Percentiles rank a stretch among this genome's conserved stretches.
phyloP scores from a whole-genome alignment of 2,797 vertebrate genomes.

The Buphagus erythrorhynchus region DNA sequence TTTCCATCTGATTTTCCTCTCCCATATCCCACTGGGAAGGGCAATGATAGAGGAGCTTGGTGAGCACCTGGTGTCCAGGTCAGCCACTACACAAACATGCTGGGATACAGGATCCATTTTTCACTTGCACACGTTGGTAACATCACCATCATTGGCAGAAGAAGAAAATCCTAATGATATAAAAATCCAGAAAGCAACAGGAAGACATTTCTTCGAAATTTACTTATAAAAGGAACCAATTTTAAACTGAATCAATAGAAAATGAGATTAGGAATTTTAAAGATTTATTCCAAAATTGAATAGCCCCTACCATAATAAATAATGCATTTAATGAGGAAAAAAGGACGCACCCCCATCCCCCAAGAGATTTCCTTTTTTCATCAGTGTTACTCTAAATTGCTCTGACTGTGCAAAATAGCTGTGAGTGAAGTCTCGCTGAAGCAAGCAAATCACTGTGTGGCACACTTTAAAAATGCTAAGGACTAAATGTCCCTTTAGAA shows the following conservation, averaged over 20 bases:
- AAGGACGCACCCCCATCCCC: not conserved
- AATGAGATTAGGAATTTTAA: not conserved
- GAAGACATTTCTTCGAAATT: not conserved
- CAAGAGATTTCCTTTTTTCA: not conserved
- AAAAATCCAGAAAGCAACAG: not conserved
- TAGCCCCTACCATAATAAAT: not conserved
- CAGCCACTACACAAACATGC: not conserved
- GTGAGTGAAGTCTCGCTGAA: slow-evolving; percentile 3
- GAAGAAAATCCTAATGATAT: not conserved
- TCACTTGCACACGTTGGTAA: not conserved
- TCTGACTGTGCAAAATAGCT: slow-evolving; percentile 45
- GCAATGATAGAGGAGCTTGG: not conserved
- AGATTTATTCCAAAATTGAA: not conserved
- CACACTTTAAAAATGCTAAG: slow-evolving; percentile 12
- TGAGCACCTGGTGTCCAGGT: not conserved
- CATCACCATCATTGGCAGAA: not conserved
- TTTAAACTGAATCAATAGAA: not conserved
- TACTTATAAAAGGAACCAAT: not conserved
- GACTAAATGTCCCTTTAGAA: slow-evolving; percentile 8
- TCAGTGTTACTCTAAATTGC: not conserved
- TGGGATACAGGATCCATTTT: not conserved
- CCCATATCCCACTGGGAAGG: not conserved
- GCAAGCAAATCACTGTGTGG: slow-evolving; percentile 6
- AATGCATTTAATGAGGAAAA: not conserved
- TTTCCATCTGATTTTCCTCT: not conserved